Percentiles rank a stretch among this genome's conserved stretches.
Evolutionary conservation across 2,888 invertebrate species (phyloP).

Genomic region (Agrotis ipsilon): DNA sequence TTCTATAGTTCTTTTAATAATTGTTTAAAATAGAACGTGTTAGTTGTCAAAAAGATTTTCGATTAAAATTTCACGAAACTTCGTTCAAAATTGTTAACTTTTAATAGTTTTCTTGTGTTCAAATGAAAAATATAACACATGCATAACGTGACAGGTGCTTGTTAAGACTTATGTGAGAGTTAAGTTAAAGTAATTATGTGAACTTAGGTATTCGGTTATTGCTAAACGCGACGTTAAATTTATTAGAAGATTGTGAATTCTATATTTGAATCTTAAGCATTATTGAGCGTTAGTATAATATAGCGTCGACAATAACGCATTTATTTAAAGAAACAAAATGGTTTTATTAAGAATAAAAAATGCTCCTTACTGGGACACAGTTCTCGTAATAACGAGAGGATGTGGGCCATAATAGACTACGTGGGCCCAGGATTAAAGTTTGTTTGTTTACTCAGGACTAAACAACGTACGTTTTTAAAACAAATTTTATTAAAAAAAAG

Average conservation of each 20-base stretch:
- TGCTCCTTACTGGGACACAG: too few relatives aligned
- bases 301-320: too few relatives aligned
- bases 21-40: background rate
- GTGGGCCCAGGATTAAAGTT: too few relatives aligned
- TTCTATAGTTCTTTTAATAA: background rate
- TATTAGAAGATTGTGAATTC: constrained; percentile 25
- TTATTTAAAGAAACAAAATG: too few relatives aligned
- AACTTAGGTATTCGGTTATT: constrained; percentile 42
- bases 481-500: too few relatives aligned
- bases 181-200: constrained; percentile 38
- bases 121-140: constrained; percentile 33
- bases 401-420: too few relatives aligned
- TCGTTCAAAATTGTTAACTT: background rate
- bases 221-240: constrained; percentile 30
- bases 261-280: background rate
- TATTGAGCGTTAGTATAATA: too few relatives aligned
- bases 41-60: background rate
- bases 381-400: too few relatives aligned
- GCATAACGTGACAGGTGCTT: constrained; percentile 46
- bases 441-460: too few relatives aligned
- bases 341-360: too few relatives aligned
- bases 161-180: constrained; percentile 44
- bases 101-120: constrained; percentile 14
- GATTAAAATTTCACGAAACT: background rate
- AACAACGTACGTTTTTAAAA: too few relatives aligned